These are phyloP conservation scores for Agonopterix subpropinquella DNA, from an alignment of 2,888 invertebrate genomes.

Conservation along the genomic window DNA sequence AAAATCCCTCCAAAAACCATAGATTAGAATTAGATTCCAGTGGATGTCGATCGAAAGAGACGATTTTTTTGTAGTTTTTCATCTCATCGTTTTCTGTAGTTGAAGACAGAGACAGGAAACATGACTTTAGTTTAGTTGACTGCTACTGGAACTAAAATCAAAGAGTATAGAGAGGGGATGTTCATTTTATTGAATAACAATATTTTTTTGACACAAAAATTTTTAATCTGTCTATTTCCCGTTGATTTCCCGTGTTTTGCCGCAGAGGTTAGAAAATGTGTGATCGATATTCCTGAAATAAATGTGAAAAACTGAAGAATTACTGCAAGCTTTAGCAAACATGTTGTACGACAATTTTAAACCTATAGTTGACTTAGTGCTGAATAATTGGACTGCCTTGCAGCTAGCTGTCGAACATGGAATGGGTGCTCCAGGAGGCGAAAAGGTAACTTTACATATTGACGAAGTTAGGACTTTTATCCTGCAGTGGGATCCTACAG, in stretches of 20 bases:
- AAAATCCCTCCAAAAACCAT: slow-evolving; percentile 5
- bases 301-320: background rate
- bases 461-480: too few species aligned
- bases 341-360: slow-evolving; percentile 74
- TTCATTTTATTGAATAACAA: too few species aligned
- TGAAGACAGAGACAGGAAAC: too few species aligned
- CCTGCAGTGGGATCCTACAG: too few species aligned
- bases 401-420: slow-evolving; percentile 84
- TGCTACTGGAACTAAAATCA: too few species aligned
- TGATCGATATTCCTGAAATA: background rate
- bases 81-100: too few species aligned
- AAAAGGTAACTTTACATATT: slow-evolving; percentile 67
- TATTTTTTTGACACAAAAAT: background rate
- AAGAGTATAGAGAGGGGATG: too few species aligned
- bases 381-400: slow-evolving; percentile 83
- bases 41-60: too few species aligned
- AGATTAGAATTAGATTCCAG: background rate
- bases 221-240: background rate
- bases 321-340: background rate
- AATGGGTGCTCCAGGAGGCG: slow-evolving; percentile 81
- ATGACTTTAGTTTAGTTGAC: too few species aligned
- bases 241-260: background rate
- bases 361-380: slow-evolving; percentile 78
- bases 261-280: slow-evolving; percentile 35
- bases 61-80: too few species aligned